Base-by-base conservation (phyloP, 2,888 invertebrate genomes). In the Leptodirus hochenwartii region DNA sequence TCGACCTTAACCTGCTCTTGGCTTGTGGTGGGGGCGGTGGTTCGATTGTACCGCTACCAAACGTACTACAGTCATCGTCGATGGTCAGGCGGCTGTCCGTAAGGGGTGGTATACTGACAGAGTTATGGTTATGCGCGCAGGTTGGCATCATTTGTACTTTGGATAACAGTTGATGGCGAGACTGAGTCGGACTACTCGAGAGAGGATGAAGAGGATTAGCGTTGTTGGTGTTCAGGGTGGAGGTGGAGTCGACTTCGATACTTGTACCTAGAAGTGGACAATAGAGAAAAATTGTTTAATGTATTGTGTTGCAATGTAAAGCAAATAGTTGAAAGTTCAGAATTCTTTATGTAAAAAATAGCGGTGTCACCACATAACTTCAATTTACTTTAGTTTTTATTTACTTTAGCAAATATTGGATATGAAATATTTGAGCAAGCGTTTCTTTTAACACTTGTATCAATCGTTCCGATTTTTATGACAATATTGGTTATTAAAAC, bases 211-310 rank as follows among this genome's bases (percentile, higher is more conserved):
- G n/a, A n/a, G n/a, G n/a, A n/a, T n/a, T n/a, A n/a, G n/a, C n/a
- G n/a, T n/a, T n/a, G n/a, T n/a, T n/a, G 37, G 64, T 65, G 41
- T 64, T 64, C 13, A 65, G 47, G 23, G 65, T 65, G 29, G 64
- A 64, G 15, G 58, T 59, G 39, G 64, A 64, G 41, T 65, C 66
- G 28, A 59, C 54, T 45, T 61, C 69, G 39, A 58, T 54, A 39
- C 54, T 62, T 46, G 46, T 59, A 49, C 54, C 54, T 44, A 31
- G 17, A 34, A 36, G 28, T 10, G 11, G n/a, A 5, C n/a, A 3
- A 3, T n/a, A n/a, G 3, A n/a, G 22, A 22, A n/a, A 3, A 22
- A 22, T 22, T n/a, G n/a, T n/a, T n/a, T n/a, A 28, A 28, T 9
- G 3, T 15, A 27, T 15, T 27, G 9, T 4, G 15, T 4, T 27